Evolutionary conservation across 2,113 vertebrate genomes (phyloP).

Genomic region (Ptilorrhoa leucosticta): DNA sequence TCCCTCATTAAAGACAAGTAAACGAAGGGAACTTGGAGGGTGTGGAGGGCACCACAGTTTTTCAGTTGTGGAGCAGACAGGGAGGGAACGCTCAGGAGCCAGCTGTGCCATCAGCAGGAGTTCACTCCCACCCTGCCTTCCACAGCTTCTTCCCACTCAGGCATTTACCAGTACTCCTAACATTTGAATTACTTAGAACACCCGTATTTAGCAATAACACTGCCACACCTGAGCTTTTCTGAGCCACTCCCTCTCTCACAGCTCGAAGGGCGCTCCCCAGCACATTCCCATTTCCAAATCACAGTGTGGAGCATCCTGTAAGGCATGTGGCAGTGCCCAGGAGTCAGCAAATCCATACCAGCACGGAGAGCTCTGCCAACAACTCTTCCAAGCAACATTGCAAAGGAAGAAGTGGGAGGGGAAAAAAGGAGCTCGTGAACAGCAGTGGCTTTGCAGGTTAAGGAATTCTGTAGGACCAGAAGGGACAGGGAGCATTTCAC

Average conservation of each 20-base stretch:
- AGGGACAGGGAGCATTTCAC: not conserved
- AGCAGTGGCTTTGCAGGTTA: not conserved
- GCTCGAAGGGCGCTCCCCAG: not conserved
- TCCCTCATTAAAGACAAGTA: not conserved
- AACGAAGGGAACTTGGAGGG: not conserved
- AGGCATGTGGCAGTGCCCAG: not conserved
- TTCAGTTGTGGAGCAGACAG: accelerated
- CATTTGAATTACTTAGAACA: not conserved
- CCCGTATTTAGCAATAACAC: not conserved
- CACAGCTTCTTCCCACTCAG: not conserved
- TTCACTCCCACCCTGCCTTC: not conserved
- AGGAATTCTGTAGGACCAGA: not conserved
- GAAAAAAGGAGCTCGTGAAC: not conserved
- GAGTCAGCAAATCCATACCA: not conserved
- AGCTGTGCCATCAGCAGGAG: not conserved
- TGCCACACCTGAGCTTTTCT: not conserved
- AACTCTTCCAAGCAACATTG: not conserved
- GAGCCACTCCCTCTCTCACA: not conserved
- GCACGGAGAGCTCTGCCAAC: not conserved
- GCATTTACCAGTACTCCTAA: not conserved
- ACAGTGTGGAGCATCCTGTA: not conserved
- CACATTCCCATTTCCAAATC: not conserved
- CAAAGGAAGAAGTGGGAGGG: not conserved
- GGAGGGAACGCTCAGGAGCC: not conserved
- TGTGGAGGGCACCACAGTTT: not conserved